Conservation (phyloP, 1,140 invertebrate genomes). For the Matsumurasca onukii region DNA sequence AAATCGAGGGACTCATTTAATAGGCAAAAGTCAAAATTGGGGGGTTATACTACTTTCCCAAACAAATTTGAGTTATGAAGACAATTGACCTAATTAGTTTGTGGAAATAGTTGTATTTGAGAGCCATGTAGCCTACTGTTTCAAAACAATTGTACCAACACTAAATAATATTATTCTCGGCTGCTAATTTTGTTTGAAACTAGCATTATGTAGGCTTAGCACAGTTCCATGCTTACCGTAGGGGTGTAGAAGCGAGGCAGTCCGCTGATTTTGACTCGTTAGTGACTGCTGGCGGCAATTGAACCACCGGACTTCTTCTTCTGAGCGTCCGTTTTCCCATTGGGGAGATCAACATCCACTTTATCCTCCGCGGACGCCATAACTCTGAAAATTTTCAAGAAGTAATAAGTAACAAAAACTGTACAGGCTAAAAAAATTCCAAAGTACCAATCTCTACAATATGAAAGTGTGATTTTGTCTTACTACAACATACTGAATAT, state of each 20-base stretch:
- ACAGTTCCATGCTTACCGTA: conserved; percentile 37
- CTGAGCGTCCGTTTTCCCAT: no score
- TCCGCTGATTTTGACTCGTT: conserved; percentile 44
- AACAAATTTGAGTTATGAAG: background rate
- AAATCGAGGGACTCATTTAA: background rate
- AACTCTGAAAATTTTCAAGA: no score
- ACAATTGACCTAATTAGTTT: background rate
- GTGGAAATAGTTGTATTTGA: background rate
- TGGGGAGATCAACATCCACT: no score
- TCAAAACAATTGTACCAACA: background rate
- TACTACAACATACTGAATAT: no score
- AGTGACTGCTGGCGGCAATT: background rate
- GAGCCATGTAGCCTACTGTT: background rate
- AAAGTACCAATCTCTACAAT: no score
- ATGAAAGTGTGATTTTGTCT: no score
- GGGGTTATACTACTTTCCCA: background rate
- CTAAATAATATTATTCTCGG: background rate
- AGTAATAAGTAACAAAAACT: no score
- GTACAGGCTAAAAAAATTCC: no score
- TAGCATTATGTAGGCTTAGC: background rate
- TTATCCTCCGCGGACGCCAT: no score
- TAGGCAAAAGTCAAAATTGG: background rate
- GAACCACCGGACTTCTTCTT: no score
- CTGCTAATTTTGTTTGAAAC: background rate
- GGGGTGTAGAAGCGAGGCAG: conserved; percentile 43